Evolutionary conservation across 2,797 vertebrate genomes (phyloP).

Genomic region (Poliocrania exsul): DNA sequence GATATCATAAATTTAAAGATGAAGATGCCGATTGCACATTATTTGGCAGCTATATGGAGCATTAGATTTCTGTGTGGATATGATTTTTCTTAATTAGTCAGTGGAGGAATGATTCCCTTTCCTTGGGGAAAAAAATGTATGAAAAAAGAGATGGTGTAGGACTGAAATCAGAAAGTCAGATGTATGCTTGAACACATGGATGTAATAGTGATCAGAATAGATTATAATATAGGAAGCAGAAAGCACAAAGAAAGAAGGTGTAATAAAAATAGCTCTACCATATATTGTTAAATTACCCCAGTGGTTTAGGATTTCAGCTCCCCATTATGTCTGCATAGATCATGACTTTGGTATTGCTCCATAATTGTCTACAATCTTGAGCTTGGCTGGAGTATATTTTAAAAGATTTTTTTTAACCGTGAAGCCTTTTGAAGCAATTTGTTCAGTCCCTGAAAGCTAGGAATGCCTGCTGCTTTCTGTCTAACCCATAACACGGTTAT

Average conservation of each 20-base stretch:
- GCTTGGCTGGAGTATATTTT: conserved; percentile 10
- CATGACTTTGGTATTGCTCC: conserved; percentile 31
- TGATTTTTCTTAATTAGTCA: background rate
- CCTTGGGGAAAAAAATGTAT: background rate
- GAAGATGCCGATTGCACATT: background rate
- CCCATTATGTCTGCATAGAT: conserved; percentile 8
- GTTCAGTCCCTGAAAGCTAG: conserved; percentile 30
- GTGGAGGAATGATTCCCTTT: background rate
- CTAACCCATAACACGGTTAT: conserved; percentile 31
- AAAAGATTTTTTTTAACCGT: conserved; percentile 44
- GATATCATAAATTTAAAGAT: background rate
- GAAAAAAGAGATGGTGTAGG: background rate
- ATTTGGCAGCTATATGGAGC: background rate
- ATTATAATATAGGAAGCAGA: background rate
- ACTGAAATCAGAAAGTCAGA: background rate
- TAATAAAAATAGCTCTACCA: background rate
- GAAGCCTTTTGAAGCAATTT: conserved; percentile 60
- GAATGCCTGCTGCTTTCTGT: conserved; percentile 55
- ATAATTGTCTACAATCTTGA: conserved; percentile 43
- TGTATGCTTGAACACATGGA: background rate
- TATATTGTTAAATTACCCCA: conserved; percentile 44
- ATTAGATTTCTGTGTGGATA: background rate
- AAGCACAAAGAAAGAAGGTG: background rate
- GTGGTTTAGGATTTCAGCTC: background rate
- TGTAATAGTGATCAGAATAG: background rate